phyloP scores from a whole-genome alignment of 2,797 vertebrate species.

The Xenentodon cancila region DNA sequence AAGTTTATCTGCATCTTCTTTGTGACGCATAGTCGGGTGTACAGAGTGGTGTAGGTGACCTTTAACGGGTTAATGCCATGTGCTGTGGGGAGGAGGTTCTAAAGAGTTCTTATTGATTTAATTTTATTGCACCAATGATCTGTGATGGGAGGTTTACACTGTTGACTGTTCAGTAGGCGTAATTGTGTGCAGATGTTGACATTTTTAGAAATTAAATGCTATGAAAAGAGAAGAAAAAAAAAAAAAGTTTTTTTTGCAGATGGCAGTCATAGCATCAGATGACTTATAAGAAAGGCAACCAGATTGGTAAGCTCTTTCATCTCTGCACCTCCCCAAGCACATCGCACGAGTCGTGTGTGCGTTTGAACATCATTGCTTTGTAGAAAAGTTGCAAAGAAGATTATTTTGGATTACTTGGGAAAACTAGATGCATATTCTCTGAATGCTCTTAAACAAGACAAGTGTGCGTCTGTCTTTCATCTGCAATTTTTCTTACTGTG shows the following conservation, averaged over 20 bases:
- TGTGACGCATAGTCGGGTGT: not conserved
- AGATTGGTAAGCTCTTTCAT: not conserved
- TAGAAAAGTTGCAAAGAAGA: conserved; percentile 1
- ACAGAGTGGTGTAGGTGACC: not conserved
- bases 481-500: no score
- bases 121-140: conserved; percentile 22
- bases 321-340: not conserved
- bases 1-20: not conserved
- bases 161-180: conserved; percentile 26
- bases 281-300: not conserved
- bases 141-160: conserved; percentile 33
- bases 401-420: not conserved
- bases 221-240: not conserved
- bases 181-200: conserved; percentile 33
- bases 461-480: conserved; percentile 7
- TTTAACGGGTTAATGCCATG: conserved; percentile 38
- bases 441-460: conserved; percentile 7
- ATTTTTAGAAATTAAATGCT: conserved; percentile 32
- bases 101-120: conserved; percentile 14
- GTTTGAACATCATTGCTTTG: conserved; percentile 9
- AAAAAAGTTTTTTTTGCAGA: conserved; percentile 18
- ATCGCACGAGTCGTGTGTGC: conserved; percentile 17
- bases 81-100: conserved; percentile 18
- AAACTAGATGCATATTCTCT: not conserved
- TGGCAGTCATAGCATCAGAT: conserved; percentile 3